A percentile compares a stretch with the other conserved stretches of the same genome.
phyloP scores from a whole-genome alignment of 1,140 invertebrate species.

The Cydia amplana region DNA sequence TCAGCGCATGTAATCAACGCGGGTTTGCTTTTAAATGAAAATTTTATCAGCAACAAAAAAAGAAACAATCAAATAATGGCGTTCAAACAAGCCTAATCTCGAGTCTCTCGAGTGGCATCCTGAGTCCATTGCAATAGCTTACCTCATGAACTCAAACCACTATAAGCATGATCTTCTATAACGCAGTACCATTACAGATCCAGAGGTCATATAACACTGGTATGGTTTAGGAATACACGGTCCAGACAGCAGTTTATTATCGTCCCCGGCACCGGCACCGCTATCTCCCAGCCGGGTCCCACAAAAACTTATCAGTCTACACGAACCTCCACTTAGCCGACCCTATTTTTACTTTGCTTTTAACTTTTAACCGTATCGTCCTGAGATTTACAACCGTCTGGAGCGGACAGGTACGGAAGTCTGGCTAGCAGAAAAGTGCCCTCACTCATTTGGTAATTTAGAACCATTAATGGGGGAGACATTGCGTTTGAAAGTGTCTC shows the following conservation, averaged over 20 bases:
- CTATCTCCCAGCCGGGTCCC: conserved; percentile 65
- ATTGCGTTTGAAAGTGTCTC: conserved; percentile 39
- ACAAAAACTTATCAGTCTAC: conserved; percentile 76
- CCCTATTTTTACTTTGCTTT: conserved; percentile 73
- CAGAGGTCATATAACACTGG: background rate
- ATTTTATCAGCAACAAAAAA: conserved; percentile 42
- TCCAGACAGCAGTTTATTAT: conserved; percentile 60
- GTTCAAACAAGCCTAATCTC: conserved; percentile 50
- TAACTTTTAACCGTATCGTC: conserved; percentile 73
- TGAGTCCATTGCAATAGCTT: conserved; percentile 2
- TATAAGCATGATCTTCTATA: background rate
- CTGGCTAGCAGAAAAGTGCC: conserved; percentile 67
- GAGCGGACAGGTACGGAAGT: conserved; percentile 66
- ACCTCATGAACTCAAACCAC: background rate
- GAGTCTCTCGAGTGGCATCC: conserved; percentile 49
- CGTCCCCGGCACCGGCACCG: conserved; percentile 45
- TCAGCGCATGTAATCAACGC: conserved; percentile 24
- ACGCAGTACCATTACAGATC: background rate
- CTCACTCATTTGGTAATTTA: conserved; percentile 52
- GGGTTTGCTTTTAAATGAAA: conserved; percentile 43
- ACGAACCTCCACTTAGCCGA: conserved; percentile 70
- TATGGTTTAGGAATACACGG: background rate
- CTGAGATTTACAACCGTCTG: conserved; percentile 67
- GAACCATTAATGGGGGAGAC: conserved; percentile 49
- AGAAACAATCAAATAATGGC: conserved; percentile 34